Evolutionary conservation across 2,797 vertebrate species (phyloP).

Genomic region (Sarcoramphus papa): DNA sequence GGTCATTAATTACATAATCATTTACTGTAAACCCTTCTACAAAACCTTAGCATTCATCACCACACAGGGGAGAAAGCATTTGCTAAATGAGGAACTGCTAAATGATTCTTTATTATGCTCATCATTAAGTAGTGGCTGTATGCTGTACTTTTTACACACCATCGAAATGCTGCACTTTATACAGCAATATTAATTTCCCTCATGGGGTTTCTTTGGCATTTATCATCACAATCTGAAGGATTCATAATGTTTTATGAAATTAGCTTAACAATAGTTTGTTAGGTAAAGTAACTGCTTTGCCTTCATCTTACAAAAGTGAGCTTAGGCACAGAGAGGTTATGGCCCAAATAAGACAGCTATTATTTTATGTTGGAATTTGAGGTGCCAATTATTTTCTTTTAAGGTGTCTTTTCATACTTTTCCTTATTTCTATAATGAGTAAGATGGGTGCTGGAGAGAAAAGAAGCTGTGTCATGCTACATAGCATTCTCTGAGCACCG

Average conservation of each 20-base stretch:
- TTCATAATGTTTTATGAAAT: background rate
- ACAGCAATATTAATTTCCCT: background rate
- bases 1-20: background rate
- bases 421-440: background rate
- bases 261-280: background rate
- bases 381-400: background rate
- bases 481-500: background rate
- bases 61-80: background rate
- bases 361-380: background rate
- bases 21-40: background rate
- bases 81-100: background rate
- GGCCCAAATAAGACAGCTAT: background rate
- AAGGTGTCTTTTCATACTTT: background rate
- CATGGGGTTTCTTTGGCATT: background rate
- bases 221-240: background rate
- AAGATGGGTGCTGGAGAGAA: background rate
- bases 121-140: background rate
- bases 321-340: background rate
- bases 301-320: background rate
- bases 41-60: background rate
- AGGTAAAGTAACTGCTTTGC: background rate
- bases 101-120: slow-evolving; percentile 13
- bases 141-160: background rate
- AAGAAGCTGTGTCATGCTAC: background rate
- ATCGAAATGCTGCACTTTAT: background rate